Base-by-base conservation (phyloP, 2,113 vertebrate species). In the Anoplopoma fimbria region DNA sequence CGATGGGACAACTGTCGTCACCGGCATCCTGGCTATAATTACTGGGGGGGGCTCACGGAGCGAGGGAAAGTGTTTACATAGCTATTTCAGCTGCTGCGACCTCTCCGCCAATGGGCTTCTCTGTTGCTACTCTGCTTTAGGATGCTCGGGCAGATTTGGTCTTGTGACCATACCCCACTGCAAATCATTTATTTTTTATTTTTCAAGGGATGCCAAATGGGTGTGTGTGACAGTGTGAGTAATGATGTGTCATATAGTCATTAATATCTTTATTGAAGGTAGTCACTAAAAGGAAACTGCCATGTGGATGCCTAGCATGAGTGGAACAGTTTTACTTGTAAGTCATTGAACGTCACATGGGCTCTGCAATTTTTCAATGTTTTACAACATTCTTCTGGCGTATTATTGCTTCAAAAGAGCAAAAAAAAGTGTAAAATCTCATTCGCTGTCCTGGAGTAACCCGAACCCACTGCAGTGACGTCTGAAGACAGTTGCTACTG, bases 121-220 rank as follows among this genome's bases (percentile, higher is more conserved):
- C 93, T 95, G 95, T 95, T 96, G 95, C 95, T 94, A 90, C 90
- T 94, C 95, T 67, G 78, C 86, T 95, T 95, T 95, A 79, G 90
- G 94, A 91, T 79, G 82, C 87, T 79, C 23, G 91, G 93, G 95
- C 94, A 95, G 94, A 95, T 93, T 92, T 84, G 19, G 86, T 85
- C 94, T 92, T 92, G 92, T 95, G 94, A 95, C 90, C 82, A 69
- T 51, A 62, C 72, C 38, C 51, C 17, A 71, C 72, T 69, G 82
- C 83, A 87, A 92, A 88, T 91, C 84, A 79, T 91, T 92, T 40
- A 7, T 40, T n/a, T n/a, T n/a, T n/a, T n/a, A n/a, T 60, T 89
- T 89, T 84, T 83, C 88, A 74, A 76, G 51, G 69, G 77, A 77
- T 88, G 92, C 91, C 87, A 93, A 88, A 83, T 77, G 75, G 82